A percentile compares a stretch with the other conserved stretches of the same genome.
These are phyloP conservation scores for Ceratotherium simum DNA, from an alignment of 2,113 vertebrate species.

Conservation along the genomic window DNA sequence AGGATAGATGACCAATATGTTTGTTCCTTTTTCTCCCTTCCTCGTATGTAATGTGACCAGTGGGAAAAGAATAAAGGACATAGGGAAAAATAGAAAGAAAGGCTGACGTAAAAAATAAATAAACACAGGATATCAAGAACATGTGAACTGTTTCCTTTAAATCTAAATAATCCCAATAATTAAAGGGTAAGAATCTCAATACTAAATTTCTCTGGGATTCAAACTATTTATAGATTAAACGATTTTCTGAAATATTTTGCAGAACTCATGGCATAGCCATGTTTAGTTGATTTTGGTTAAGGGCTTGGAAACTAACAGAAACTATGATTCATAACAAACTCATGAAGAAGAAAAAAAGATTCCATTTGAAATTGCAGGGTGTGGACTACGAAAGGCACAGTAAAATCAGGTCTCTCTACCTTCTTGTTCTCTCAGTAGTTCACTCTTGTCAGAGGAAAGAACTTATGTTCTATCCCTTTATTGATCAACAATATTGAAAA, in stretches of 20 bases:
- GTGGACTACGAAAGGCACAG: not conserved
- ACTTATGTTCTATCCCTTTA: not conserved
- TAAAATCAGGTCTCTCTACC: not conserved
- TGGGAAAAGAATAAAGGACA: not conserved
- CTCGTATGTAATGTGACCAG: not conserved
- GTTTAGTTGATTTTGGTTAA: conserved; percentile 28
- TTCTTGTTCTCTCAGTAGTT: not conserved
- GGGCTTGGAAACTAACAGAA: conserved; percentile 7
- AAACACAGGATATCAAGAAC: not conserved
- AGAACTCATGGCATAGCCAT: not conserved
- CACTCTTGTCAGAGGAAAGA: not conserved
- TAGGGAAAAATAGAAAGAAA: not conserved
- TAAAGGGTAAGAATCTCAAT: not conserved
- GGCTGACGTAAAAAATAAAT: not conserved
- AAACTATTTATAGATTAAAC: not conserved
- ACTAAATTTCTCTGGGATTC: not conserved
- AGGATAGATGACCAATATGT: not conserved
- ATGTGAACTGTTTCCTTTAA: not conserved
- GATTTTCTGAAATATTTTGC: conserved; percentile 14
- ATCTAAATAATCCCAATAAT: conserved; percentile 7
- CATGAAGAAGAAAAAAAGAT: conserved; percentile 24
- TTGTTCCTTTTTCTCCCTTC: not conserved
- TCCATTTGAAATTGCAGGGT: conserved; percentile 37
- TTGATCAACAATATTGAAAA: conserved; percentile 31
- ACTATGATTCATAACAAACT: conserved; percentile 32